Conservation (phyloP, 1,140 invertebrate genomes). For the Camponotus pennsylvanicus region DNA sequence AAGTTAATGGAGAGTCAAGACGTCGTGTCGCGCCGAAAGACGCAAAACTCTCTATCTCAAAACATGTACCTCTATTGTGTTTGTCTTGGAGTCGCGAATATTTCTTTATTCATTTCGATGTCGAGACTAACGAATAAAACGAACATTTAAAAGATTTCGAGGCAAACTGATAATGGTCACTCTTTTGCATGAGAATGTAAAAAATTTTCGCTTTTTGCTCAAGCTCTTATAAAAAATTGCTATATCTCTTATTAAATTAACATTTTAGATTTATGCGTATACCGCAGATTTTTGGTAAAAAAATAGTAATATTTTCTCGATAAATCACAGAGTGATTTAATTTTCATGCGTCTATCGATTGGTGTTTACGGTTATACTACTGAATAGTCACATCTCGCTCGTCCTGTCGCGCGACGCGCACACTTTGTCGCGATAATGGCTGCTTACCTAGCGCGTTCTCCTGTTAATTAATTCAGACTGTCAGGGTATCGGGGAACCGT, state of each 20-base stretch:
- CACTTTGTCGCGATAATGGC: conserved; percentile 83
- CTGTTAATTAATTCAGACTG: conserved; percentile 86
- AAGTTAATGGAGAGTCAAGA: conserved; percentile 86
- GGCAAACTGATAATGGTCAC: background rate
- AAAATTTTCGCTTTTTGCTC: background rate
- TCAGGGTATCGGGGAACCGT: conserved; percentile 84
- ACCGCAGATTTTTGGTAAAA: too few species aligned
- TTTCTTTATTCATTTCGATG: conserved; percentile 21
- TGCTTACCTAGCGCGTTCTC: conserved; percentile 81
- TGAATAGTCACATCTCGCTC: conserved; percentile 27
- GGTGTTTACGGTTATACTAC: conserved; percentile 7
- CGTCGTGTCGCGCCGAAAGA: conserved; percentile 65
- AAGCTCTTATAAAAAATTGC: background rate
- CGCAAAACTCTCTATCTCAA: conserved; percentile 38
- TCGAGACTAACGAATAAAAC: background rate
- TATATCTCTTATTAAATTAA: background rate
- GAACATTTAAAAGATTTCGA: background rate
- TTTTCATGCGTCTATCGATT: background rate
- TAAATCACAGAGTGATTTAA: background rate
- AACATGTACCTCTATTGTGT: conserved; percentile 14
- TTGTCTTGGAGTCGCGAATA: background rate
- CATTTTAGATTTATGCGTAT: background rate
- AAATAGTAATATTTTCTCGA: background rate
- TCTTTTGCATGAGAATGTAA: background rate
- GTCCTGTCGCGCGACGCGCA: conserved; percentile 47